These are phyloP conservation scores for Peromyscus attwateri DNA, from an alignment of 2,797 vertebrate species.

Conservation along the genomic window DNA sequence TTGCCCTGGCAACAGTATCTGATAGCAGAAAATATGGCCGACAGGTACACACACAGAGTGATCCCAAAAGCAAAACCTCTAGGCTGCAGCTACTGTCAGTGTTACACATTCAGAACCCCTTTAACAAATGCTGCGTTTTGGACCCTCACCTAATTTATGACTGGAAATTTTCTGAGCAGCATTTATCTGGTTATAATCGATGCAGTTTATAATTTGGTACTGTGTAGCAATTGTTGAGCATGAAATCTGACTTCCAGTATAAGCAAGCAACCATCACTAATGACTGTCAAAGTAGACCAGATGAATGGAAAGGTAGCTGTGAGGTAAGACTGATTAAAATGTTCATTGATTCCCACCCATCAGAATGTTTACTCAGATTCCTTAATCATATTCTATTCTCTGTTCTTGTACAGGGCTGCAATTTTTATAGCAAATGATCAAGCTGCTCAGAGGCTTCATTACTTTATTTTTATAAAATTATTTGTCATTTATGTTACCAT, in stretches of 20 bases:
- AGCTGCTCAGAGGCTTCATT: background rate
- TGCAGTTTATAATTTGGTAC: background rate
- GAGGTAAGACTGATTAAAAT: constrained; percentile 1
- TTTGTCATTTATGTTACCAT: background rate
- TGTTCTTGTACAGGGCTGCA: background rate
- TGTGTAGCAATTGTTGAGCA: background rate
- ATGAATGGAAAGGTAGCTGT: constrained; percentile 1
- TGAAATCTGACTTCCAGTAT: background rate
- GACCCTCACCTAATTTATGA: background rate
- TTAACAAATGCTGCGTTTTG: constrained; percentile 33
- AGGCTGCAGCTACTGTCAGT: background rate
- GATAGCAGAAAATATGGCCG: constrained; percentile 78
- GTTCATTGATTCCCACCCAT: background rate
- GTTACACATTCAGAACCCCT: background rate
- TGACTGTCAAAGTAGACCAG: background rate
- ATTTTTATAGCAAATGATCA: background rate
- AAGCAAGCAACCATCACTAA: background rate
- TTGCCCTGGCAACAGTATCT: constrained; percentile 86
- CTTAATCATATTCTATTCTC: background rate
- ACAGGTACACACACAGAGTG: constrained; percentile 68
- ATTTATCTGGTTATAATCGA: constrained; percentile 34
- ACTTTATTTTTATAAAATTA: constrained; percentile 46
- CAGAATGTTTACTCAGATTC: constrained; percentile 8
- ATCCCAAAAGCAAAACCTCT: constrained; percentile 43
- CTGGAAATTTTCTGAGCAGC: background rate